Conservation (phyloP, 2,888 invertebrate species). For the Tiliacea aurago region DNA sequence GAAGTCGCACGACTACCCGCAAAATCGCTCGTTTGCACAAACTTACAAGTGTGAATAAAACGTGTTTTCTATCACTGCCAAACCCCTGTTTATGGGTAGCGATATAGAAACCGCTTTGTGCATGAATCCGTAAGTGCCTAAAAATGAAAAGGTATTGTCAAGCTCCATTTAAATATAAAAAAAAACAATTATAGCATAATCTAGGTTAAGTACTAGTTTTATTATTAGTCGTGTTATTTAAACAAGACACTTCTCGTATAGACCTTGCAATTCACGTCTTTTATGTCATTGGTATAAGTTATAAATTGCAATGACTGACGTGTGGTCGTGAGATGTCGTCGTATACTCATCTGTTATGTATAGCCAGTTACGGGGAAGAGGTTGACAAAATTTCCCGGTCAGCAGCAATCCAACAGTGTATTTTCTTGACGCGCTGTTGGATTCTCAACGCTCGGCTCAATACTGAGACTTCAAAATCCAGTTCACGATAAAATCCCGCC, state of each 20-base stretch:
- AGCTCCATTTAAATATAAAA: constrained; percentile 47
- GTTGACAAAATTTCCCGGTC: background rate
- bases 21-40: constrained; percentile 32
- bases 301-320: constrained; percentile 10
- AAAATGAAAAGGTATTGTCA: constrained; percentile 45
- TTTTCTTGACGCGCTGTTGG: too few relatives aligned
- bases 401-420: too few relatives aligned
- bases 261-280: background rate
- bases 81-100: constrained; percentile 24
- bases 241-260: background rate
- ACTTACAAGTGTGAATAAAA: constrained; percentile 43
- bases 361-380: background rate
- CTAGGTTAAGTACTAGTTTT: constrained; percentile 51
- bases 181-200: constrained; percentile 54
- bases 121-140: constrained; percentile 63
- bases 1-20: constrained; percentile 28
- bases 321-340: background rate
- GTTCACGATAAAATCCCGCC: too few relatives aligned
- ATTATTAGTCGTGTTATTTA: constrained; percentile 43
- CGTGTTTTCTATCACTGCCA: constrained; percentile 58
- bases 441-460: too few relatives aligned
- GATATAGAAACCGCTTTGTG: constrained; percentile 35
- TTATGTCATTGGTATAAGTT: background rate
- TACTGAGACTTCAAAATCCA: too few relatives aligned
- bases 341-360: background rate